Evolutionary conservation across 1,140 invertebrate genomes (phyloP).

Genomic region (Zaprionus lachaisei): DNA sequence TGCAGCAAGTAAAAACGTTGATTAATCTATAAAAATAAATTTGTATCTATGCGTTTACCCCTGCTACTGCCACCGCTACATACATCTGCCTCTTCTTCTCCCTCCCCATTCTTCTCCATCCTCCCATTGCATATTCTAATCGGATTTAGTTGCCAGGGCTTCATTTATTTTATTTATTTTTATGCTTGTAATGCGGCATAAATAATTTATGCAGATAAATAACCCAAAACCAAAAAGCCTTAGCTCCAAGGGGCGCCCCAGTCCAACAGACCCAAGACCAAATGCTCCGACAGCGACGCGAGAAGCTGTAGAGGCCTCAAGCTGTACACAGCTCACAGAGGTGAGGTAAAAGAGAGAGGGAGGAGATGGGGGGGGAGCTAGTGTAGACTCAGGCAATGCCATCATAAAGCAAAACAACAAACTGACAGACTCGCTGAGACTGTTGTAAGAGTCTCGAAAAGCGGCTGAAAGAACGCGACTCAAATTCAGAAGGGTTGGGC

Average conservation of each 20-base stretch:
- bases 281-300: constrained; percentile 1
- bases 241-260: constrained; percentile 51
- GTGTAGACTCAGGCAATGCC: constrained; percentile 38
- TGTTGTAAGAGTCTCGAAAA: constrained; percentile 18
- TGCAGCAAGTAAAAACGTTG: constrained; percentile 64
- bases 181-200: constrained; percentile 81
- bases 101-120: background rate
- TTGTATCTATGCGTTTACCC: constrained; percentile 62
- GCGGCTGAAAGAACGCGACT: constrained; percentile 42
- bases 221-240: constrained; percentile 68
- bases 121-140: constrained; percentile 74
- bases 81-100: constrained; percentile 35
- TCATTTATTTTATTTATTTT: constrained; percentile 83
- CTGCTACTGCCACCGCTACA: constrained; percentile 8
- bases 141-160: constrained; percentile 73
- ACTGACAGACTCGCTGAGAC: constrained; percentile 40
- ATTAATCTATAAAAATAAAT: constrained; percentile 82
- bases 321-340: constrained; percentile 13
- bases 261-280: background rate
- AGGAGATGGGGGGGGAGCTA: background rate
- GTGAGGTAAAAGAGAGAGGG: background rate
- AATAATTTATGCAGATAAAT: constrained; percentile 83
- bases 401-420: constrained; percentile 73
- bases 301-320: background rate
- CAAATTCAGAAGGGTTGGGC: constrained; percentile 54